phyloP scores from a whole-genome alignment of 1,140 invertebrate genomes.

The Drosophila pectinifera region DNA sequence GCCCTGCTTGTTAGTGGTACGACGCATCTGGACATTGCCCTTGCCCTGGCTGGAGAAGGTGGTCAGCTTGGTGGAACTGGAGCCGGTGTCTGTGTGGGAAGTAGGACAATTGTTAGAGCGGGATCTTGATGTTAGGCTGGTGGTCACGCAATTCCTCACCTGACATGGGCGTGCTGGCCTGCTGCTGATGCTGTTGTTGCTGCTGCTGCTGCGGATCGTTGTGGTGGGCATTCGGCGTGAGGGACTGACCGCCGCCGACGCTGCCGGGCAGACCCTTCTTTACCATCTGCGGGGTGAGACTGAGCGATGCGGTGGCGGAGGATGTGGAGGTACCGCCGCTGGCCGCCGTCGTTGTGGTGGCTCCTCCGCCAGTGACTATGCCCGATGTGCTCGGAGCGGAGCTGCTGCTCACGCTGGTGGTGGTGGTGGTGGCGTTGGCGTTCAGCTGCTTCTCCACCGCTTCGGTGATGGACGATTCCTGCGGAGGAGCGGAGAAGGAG shows the following conservation, averaged over 20 bases:
- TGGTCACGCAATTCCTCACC: conserved; percentile 45
- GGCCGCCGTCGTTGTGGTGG: conserved; percentile 41
- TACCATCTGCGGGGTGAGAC: conserved; percentile 89
- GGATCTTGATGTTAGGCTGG: background rate
- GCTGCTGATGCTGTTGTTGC: conserved; percentile 65
- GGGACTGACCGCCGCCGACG: conserved; percentile 36
- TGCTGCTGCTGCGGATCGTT: conserved; percentile 70
- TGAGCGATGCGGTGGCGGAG: conserved; percentile 85
- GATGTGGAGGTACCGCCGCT: conserved; percentile 60
- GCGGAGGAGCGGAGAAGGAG: conserved; percentile 85
- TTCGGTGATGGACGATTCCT: conserved; percentile 86
- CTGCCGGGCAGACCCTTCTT: conserved; percentile 89
- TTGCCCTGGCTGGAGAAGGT: conserved; percentile 88
- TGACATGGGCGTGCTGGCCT: conserved; percentile 81
- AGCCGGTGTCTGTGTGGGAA: conserved; percentile 85
- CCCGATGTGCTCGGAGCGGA: conserved; percentile 34
- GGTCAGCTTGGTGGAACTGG: conserved; percentile 87
- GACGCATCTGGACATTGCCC: conserved; percentile 92
- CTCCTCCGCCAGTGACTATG: conserved; percentile 18
- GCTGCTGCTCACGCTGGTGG: conserved; percentile 35
- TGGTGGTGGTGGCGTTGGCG: conserved; percentile 84
- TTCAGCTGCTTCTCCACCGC: conserved; percentile 95
- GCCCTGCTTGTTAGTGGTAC: conserved; percentile 94
- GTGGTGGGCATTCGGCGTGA: conserved; percentile 63
- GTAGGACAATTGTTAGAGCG: background rate